Conservation (phyloP, 2,888 invertebrate species). For the Oscheius onirici region DNA sequence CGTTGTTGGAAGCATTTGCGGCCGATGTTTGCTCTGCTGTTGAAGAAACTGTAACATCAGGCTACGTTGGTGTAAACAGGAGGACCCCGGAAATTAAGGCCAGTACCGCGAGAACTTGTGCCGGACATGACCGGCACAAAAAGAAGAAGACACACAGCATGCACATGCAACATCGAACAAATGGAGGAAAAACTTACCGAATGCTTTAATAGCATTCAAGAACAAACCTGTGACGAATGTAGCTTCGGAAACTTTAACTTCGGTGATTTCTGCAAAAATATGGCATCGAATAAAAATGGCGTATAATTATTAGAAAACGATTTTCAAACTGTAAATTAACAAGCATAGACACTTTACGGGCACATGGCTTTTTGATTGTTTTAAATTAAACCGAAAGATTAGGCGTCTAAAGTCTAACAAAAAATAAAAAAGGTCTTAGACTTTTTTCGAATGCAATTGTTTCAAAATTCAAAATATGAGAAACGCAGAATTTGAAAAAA, state of each 20-base stretch:
- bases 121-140: background rate
- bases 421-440: too few relatives aligned
- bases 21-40: conserved; percentile 31
- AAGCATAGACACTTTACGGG: too few relatives aligned
- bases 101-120: conserved; percentile 19
- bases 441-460: too few relatives aligned
- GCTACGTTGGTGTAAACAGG: conserved; percentile 33
- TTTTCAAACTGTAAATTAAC: too few relatives aligned
- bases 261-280: background rate
- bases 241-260: background rate
- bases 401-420: too few relatives aligned
- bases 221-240: conserved; percentile 5
- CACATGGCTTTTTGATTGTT: too few relatives aligned
- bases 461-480: too few relatives aligned
- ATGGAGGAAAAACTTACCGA: conserved; percentile 31
- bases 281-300: too few relatives aligned
- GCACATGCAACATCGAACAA: conserved; percentile 32
- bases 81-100: conserved; percentile 25
- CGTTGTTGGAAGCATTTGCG: conserved; percentile 30
- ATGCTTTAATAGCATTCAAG: background rate
- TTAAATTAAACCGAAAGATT: too few relatives aligned
- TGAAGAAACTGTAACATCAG: conserved; percentile 33
- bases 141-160: conserved; percentile 32
- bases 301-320: too few relatives aligned
- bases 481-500: too few relatives aligned